Evolutionary conservation across 2,113 vertebrate species (phyloP).

Genomic region (Orientallactaga bullata): DNA sequence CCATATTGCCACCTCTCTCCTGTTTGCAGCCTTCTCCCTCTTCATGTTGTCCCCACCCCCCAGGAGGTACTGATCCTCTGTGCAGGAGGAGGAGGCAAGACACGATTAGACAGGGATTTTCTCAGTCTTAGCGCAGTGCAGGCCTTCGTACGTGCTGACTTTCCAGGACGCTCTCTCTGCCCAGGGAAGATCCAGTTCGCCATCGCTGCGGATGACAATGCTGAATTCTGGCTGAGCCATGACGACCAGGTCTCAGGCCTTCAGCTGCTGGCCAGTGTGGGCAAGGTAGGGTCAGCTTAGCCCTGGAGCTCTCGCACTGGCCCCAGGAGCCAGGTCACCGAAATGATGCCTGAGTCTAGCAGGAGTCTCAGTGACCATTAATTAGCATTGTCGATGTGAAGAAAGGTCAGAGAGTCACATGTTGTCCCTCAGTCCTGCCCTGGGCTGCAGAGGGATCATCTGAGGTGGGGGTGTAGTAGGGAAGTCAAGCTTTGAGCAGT

Average conservation of each 20-base stretch:
- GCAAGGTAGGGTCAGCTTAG: slow-evolving; percentile 89
- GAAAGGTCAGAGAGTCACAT: background rate
- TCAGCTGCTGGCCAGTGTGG: slow-evolving; percentile 91
- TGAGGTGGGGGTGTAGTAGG: background rate
- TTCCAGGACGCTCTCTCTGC: background rate
- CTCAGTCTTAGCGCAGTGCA: background rate
- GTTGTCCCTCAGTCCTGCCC: background rate
- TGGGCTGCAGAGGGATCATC: background rate
- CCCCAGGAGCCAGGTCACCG: background rate
- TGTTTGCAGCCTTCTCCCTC: background rate
- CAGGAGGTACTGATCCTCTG: background rate
- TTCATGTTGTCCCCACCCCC: background rate
- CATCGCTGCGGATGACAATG: slow-evolving; percentile 95
- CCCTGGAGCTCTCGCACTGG: background rate
- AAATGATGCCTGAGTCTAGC: background rate
- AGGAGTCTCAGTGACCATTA: background rate
- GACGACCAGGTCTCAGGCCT: slow-evolving; percentile 90
- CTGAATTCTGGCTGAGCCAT: slow-evolving; percentile 96
- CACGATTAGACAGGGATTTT: background rate
- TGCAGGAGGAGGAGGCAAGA: background rate
- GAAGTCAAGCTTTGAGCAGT: background rate
- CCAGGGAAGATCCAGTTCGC: slow-evolving; percentile 95
- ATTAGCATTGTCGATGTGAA: background rate
- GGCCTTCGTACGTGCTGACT: background rate
- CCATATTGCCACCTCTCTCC: too few species aligned